A percentile compares a stretch with the other conserved stretches of the same genome.
phyloP scores from a whole-genome alignment of 2,113 vertebrate species.

The Daboia siamensis region DNA sequence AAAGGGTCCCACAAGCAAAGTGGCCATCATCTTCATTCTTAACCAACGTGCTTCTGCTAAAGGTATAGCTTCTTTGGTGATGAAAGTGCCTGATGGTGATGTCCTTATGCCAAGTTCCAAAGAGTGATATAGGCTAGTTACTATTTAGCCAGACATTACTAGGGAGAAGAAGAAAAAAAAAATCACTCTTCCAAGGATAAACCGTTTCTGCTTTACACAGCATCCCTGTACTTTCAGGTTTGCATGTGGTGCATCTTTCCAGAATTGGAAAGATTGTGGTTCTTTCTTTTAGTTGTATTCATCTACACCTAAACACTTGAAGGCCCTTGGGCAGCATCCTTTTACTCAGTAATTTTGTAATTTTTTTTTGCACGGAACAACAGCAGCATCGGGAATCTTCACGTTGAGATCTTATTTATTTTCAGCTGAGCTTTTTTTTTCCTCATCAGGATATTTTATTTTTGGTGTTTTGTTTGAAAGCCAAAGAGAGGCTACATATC shows the following conservation, averaged over 20 bases:
- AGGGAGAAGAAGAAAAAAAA: not conserved
- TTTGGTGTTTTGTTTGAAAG: not conserved
- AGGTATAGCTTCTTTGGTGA: not conserved
- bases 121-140: not conserved
- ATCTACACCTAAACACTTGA: not conserved
- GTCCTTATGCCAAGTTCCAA: not conserved
- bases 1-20: not conserved
- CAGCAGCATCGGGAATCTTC: not conserved
- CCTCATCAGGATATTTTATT: not conserved
- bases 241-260: not conserved
- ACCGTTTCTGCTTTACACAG: not conserved
- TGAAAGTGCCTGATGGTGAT: not conserved
- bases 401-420: not conserved
- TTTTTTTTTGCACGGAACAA: not conserved
- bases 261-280: not conserved
- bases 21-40: not conserved
- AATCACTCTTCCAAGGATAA: not conserved
- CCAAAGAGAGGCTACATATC: not conserved
- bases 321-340: not conserved
- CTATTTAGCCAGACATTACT: not conserved
- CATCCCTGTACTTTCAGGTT: not conserved
- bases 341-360: not conserved
- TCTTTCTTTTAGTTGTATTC: not conserved
- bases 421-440: not conserved
- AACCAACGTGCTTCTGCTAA: not conserved